phyloP scores from a whole-genome alignment of 2,888 invertebrate genomes.

The Aspidiotus destructor region DNA sequence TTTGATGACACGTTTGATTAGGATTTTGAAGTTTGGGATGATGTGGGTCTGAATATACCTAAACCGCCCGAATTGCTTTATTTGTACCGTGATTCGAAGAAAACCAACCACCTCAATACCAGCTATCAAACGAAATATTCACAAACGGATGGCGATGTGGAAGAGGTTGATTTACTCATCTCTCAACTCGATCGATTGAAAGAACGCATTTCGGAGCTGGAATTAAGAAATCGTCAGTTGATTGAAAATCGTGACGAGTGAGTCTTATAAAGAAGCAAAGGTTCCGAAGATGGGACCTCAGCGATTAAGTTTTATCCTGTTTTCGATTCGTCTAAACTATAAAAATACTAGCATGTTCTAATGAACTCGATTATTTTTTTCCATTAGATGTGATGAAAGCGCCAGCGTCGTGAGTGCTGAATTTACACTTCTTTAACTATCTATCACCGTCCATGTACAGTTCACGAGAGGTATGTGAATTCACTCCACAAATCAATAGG shows the following conservation, averaged over 20 bases:
- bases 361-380: no score
- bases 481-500: no score
- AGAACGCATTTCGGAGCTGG: slow-evolving; percentile 48
- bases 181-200: slow-evolving; percentile 48
- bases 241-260: slow-evolving; percentile 40
- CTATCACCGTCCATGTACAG: no score
- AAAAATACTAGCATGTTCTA: no score
- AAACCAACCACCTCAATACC: slow-evolving; percentile 16
- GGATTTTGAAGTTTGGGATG: slow-evolving; percentile 64
- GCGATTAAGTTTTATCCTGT: no score
- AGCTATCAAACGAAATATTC: slow-evolving; percentile 3
- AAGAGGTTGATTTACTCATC: slow-evolving; percentile 24
- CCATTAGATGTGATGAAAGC: no score
- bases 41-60: slow-evolving; percentile 76
- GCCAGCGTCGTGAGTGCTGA: no score
- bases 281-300: no score
- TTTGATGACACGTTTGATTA: slow-evolving; percentile 20
- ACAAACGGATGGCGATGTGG: slow-evolving; percentile 23
- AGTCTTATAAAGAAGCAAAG: not conserved
- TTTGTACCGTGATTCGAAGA: slow-evolving; percentile 51
- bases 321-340: no score
- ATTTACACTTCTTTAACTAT: no score
- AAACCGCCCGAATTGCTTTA: slow-evolving; percentile 65
- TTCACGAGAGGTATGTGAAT: no score
- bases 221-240: slow-evolving; percentile 51